Conservation (phyloP, 2,113 vertebrate species). For the Nycticorax nycticorax region DNA sequence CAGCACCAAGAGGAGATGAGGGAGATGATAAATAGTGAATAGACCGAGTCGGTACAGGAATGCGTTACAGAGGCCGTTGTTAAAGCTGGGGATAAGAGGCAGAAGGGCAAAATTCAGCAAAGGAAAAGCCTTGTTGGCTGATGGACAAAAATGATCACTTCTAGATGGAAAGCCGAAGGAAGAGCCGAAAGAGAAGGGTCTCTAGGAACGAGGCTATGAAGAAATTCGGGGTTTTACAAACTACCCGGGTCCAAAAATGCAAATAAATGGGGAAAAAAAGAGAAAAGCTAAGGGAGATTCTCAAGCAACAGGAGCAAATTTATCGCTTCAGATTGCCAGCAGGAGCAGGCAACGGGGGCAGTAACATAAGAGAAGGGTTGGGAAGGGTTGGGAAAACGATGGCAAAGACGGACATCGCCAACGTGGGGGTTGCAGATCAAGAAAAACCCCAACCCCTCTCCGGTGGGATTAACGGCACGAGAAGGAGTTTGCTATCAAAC, state of each 20-base stretch:
- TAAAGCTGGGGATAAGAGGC: not conserved
- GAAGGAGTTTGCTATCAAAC: not conserved
- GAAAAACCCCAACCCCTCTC: not conserved
- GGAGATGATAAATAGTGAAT: not conserved
- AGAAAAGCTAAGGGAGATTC: not conserved
- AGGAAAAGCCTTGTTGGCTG: not conserved
- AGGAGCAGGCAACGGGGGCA: not conserved
- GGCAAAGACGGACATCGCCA: fast-evolving
- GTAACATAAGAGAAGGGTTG: not conserved
- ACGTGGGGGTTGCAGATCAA: fast-evolving
- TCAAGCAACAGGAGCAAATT: not conserved
- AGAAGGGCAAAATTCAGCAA: not conserved
- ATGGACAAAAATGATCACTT: not conserved
- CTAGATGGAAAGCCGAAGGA: not conserved
- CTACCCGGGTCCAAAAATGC: fast-evolving
- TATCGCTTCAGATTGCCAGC: not conserved
- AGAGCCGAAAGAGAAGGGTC: not conserved
- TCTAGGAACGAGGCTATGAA: not conserved
- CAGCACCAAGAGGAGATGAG: not conserved
- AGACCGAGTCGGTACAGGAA: fast-evolving
- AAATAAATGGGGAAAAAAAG: not conserved
- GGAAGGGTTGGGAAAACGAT: fast-evolving
- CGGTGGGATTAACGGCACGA: fast-evolving
- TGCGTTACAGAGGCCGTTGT: fast-evolving
- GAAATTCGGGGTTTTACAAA: not conserved